Percentiles rank a stretch among this genome's conserved stretches.
Evolutionary conservation across 1,140 invertebrate species (phyloP).

Genomic region (Cherax quadricarinatus): DNA sequence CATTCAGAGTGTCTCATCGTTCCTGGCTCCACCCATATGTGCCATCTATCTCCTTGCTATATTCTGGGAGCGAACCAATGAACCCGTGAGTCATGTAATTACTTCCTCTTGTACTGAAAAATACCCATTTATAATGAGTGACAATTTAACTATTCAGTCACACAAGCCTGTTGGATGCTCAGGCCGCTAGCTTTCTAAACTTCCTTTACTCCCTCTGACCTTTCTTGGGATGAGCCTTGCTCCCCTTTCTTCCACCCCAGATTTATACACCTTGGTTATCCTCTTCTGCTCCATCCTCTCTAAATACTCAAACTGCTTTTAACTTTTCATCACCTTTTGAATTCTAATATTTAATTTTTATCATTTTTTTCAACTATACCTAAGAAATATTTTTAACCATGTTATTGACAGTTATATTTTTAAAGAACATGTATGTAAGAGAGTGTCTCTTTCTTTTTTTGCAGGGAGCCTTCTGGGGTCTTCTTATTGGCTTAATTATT

Average conservation of each 20-base stretch:
- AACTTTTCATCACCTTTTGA: neutral
- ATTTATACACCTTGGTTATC: too few species aligned
- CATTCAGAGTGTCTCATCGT: constrained; percentile 79
- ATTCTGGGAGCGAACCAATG: constrained; percentile 78
- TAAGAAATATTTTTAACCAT: too few species aligned
- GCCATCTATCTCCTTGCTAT: constrained; percentile 79
- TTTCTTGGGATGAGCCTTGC: too few species aligned
- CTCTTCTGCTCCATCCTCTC: too few species aligned
- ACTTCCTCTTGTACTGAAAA: neutral
- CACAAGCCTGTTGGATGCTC: too few species aligned
- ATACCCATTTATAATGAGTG: too few species aligned
- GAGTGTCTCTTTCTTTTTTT: neutral
- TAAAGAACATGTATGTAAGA: neutral
- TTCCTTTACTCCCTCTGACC: too few species aligned
- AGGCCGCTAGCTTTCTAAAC: too few species aligned
- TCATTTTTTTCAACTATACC: neutral
- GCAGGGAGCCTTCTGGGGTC: constrained; percentile 79
- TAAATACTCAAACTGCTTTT: too few species aligned
- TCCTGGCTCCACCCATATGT: constrained; percentile 80
- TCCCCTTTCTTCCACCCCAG: too few species aligned
- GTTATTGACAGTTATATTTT: too few species aligned
- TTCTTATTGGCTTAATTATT: constrained; percentile 78
- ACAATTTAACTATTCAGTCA: too few species aligned
- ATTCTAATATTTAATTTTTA: neutral
- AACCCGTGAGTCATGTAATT: constrained; percentile 75